Conservation (phyloP, 2,797 vertebrate species). For the Crenuchus spilurus region DNA sequence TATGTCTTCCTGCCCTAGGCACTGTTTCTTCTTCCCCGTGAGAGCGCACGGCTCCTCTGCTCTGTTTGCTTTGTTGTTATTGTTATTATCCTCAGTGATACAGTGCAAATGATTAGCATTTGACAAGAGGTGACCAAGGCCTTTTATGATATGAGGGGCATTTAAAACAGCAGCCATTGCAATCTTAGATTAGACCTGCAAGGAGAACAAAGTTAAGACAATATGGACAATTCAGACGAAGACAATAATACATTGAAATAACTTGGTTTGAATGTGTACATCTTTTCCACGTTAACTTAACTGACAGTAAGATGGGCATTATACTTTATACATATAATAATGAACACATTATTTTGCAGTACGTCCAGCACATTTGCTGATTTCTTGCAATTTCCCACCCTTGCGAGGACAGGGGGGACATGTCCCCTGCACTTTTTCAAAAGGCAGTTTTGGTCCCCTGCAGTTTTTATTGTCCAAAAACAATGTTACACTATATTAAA, state of each 20-base stretch:
- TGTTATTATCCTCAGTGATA: slow-evolving; percentile 17
- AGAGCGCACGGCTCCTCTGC: slow-evolving; percentile 2
- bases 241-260: no score
- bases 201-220: neutral
- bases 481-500: no score
- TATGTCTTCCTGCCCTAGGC: neutral
- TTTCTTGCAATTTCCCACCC: no score
- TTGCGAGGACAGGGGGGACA: no score
- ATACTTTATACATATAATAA: neutral
- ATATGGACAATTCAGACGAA: no score
- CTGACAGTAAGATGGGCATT: no score
- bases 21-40: neutral
- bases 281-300: no score
- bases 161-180: slow-evolving; percentile 11
- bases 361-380: neutral
- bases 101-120: slow-evolving; percentile 5
- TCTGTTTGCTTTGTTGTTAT: slow-evolving; percentile 9
- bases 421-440: no score
- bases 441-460: no score
- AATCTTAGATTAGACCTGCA: neutral
- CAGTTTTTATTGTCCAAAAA: no score
- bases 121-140: neutral
- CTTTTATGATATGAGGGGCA: neutral
- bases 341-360: neutral
- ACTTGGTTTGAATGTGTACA: neutral